Evolutionary conservation across 2,797 vertebrate genomes (phyloP), one percentile per base, ranked within the genome.

Genomic region (Delichon dasypus): DNA sequence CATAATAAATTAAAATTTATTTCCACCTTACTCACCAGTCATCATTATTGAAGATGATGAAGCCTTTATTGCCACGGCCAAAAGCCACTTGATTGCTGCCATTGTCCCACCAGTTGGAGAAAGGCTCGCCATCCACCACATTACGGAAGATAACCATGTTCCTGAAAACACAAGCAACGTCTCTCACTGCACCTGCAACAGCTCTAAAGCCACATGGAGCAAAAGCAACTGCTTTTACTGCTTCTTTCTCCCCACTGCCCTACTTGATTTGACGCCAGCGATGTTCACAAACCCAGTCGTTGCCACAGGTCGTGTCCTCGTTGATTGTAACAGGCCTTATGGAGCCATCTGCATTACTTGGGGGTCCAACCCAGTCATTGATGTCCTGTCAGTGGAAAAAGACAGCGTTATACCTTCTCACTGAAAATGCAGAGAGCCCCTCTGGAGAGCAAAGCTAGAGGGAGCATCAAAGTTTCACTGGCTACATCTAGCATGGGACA

Each of bases 71-170:
- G 10, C 36, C 36, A 38, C 36, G 53, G 55, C 99, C 98, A 92
- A 99, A 99, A 51, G 99, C 99, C 13, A 99, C 98, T 97, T 99
- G 99, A 95, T 99, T 99, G 97, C 94, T 98, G 23, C 88, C 95
- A 30, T 99, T 99, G 96, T 99, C 99, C 99, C 99, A 99, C 99
- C 99, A 99, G 98, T 99, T 99, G 61, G 97, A 92, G 25, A 98
- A 98, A 83, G 98, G 91, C 75, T 99, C 96, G 50, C 98, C 98
- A 1, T 98, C 97, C 53, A 98, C 99, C 44, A 99, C 98, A 0
- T 99, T 99, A 92, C 99, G 98, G 97, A 99, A 99, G 78, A 90
- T 95, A 30, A 98, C 99, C 99, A 99, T 99, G 97, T 99, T 99
- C 96, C 99, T 99, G 89, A 47, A 93, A 96, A 47, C 3, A 48